A percentile compares a stretch with the other conserved stretches of the same genome.
These are phyloP conservation scores for Tragelaphus buxtoni DNA, from an alignment of 2,113 vertebrate genomes.

Conservation along the genomic window DNA sequence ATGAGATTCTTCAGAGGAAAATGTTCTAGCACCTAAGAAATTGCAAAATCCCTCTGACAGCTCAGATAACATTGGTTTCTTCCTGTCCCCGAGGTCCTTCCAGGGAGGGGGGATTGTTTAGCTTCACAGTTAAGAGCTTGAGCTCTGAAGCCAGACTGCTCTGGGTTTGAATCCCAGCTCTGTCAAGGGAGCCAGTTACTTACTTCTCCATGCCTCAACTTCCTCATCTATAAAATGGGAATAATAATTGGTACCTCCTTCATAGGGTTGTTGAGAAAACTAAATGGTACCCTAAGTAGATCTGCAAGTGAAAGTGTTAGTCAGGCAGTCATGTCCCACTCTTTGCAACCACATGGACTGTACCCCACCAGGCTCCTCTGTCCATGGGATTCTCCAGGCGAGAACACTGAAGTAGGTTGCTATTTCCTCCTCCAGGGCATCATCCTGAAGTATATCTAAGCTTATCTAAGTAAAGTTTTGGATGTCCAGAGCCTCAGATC, in stretches of 20 bases:
- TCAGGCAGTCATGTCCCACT: not conserved
- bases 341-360: not conserved
- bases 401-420: not conserved
- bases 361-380: not conserved
- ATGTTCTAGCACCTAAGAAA: not conserved
- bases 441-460: not conserved
- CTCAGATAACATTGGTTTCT: not conserved
- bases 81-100: not conserved
- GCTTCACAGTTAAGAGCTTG: not conserved
- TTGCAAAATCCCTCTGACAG: not conserved
- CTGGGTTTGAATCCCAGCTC: not conserved
- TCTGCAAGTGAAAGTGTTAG: not conserved
- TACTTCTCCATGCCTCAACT: not conserved
- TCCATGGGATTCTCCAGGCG: not conserved
- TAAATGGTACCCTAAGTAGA: not conserved
- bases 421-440: not conserved
- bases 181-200: not conserved
- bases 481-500: not conserved
- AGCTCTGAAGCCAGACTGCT: not conserved
- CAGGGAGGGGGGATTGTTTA: not conserved
- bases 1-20: conserved; percentile 14
- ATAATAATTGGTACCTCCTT: not conserved
- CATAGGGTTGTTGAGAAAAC: not conserved
- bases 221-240: not conserved
- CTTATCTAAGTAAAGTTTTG: not conserved